Evolutionary conservation across 2,113 vertebrate genomes (phyloP), one percentile per base, ranked within the genome.

Genomic region (Thalassoma bifasciatum): DNA sequence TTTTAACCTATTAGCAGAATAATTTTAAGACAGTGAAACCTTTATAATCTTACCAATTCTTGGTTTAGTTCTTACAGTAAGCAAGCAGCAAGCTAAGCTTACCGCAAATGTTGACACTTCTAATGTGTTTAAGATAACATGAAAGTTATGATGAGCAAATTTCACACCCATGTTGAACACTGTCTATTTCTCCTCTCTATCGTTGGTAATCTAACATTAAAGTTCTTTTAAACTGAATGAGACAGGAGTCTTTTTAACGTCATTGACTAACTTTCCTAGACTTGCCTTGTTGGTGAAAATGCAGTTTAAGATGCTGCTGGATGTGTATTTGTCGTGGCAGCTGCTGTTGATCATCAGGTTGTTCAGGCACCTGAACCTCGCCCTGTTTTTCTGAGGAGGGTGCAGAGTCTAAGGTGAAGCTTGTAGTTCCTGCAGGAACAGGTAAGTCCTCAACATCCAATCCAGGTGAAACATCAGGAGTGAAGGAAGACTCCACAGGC

Each of bases 291-390:
- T 84, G 84, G 44, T 93, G 90, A 53, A 93, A 88, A 75, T 91
- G 87, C 53, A 93, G 85, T 68, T 93, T 92, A 57, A 93, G 87
- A n/a, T 93, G 91, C 72, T 94, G 93, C 60, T 92, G 93, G 44
- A 91, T 87, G 72, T 93, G 88, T n/a, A 93, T 85, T 83, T 92
- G 90, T 26, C 81, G 90, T 10, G 90, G 81, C 72, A 77, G 79
- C 30, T 88, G 79, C 6, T 72, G 81, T 8, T 24, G 22, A 17
- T 87, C 82, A 0, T 89, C 80, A 0, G 86, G 57, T 6, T 79
- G 65, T 49, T 88, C 86, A 0, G 68, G 21, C 51, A 21, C 70
- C 38, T 68, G 68, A 13, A 56, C 21, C 13, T 7, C 66, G 1
- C 67, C 70, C 44, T 64, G 77, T 1, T 13, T 66, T 44, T 77